Conservation (phyloP, 2,113 vertebrate species). For the Ictidomys tridecemlineatus region DNA sequence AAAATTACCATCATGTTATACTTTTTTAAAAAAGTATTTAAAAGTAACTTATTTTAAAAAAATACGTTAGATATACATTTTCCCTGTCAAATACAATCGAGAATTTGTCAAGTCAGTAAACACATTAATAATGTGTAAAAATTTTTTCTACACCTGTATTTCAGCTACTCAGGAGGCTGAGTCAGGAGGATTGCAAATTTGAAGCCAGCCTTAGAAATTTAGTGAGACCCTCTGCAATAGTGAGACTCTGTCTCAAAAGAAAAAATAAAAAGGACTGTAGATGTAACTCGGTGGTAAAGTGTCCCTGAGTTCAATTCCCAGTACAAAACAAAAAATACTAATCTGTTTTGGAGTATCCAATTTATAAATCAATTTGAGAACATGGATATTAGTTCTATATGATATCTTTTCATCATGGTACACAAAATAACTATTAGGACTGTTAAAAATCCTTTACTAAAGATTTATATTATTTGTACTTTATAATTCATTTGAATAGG, state of each 20-base stretch:
- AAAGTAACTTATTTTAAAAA: not conserved
- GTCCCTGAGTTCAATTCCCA: too few relatives aligned
- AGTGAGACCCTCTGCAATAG: too few relatives aligned
- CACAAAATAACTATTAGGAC: not conserved
- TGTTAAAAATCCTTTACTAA: not conserved
- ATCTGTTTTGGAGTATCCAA: not conserved
- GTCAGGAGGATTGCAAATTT: too few relatives aligned
- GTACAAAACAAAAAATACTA: too few relatives aligned
- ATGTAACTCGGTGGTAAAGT: too few relatives aligned
- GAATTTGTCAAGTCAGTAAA: constrained; percentile 2
- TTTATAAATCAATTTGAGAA: not conserved
- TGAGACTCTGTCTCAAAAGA: too few relatives aligned
- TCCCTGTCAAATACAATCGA: not conserved
- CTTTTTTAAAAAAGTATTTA: not conserved
- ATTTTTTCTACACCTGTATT: too few relatives aligned
- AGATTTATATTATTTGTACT: not conserved
- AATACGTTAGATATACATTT: not conserved
- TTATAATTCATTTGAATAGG: not conserved
- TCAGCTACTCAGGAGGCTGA: too few relatives aligned
- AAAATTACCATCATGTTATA: not conserved
- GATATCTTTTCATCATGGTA: not conserved
- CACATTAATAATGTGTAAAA: not conserved
- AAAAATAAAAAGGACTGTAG: too few relatives aligned
- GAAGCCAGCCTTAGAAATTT: too few relatives aligned
- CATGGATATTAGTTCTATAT: not conserved